Percentiles rank a stretch among this genome's conserved stretches.
Evolutionary conservation across 2,113 vertebrate species (phyloP).

Genomic region (Xyliphius kryptos): DNA sequence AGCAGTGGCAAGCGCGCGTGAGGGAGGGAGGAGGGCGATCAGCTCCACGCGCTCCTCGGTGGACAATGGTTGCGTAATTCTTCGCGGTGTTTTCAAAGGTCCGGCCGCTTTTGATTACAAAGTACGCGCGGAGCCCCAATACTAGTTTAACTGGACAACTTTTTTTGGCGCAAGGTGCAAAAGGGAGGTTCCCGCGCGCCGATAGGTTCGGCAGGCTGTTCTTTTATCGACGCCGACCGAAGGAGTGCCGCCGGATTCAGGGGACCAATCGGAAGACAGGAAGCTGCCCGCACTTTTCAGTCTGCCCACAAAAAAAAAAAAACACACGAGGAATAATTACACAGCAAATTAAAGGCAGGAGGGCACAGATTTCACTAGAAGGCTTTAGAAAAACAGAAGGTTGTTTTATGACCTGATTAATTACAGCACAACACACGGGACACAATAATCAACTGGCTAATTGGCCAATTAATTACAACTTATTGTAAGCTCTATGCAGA

Average conservation of each 20-base stretch:
- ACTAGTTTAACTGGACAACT: conserved; percentile 62
- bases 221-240: conserved; percentile 69
- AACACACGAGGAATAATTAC: too few relatives aligned
- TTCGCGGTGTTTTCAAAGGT: conserved; percentile 47
- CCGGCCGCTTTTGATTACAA: conserved; percentile 49
- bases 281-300: conserved; percentile 33
- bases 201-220: conserved; percentile 67
- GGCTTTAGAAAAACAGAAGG: too few relatives aligned
- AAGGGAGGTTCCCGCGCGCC: conserved; percentile 49
- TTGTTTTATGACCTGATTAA: too few relatives aligned
- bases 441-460: too few relatives aligned
- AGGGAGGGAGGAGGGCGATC: conserved; percentile 15
- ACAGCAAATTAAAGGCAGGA: too few relatives aligned
- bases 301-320: conserved; percentile 13
- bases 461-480: too few relatives aligned
- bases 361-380: too few relatives aligned
- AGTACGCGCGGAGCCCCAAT: conserved; percentile 54
- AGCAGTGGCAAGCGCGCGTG: conserved; percentile 23
- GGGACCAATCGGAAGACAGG: conserved; percentile 63
- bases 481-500: too few relatives aligned
- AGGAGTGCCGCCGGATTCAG: conserved; percentile 57
- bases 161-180: conserved; percentile 57
- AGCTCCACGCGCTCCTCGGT: conserved; percentile 45
- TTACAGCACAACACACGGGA: too few relatives aligned
- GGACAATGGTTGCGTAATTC: conserved; percentile 49